Evolutionary conservation across 2,113 vertebrate genomes (phyloP).

Genomic region (Bucco capensis): DNA sequence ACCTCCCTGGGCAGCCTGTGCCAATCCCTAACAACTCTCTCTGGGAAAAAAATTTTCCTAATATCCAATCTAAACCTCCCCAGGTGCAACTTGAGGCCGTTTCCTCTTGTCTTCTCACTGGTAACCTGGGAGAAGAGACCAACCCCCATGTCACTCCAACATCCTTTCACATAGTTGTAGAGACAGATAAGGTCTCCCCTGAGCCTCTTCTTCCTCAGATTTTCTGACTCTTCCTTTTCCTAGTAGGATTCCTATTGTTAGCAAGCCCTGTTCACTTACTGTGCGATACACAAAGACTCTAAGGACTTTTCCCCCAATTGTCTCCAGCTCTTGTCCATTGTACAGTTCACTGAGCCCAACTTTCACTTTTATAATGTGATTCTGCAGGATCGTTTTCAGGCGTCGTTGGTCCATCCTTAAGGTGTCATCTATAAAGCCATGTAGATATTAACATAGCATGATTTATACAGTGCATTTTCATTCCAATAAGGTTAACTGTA

Average conservation of each 20-base stretch:
- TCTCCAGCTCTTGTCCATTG: conserved; percentile 92
- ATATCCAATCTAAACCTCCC: no score
- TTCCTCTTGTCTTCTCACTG: no score
- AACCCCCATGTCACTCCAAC: no score
- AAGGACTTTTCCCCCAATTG: conserved; percentile 86
- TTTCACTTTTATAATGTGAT: conserved; percentile 91
- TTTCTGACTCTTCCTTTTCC: not conserved
- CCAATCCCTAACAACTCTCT: no score
- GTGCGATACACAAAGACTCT: conserved; percentile 95
- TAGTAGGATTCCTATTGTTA: not conserved
- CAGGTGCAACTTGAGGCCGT: no score
- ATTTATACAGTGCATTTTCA: not conserved
- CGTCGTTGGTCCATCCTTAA: conserved; percentile 86
- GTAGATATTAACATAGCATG: not conserved
- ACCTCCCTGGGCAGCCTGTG: no score
- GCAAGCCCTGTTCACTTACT: conserved; percentile 72
- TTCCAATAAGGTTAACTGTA: not conserved
- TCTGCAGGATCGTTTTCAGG: conserved; percentile 87
- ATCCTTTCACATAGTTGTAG: no score
- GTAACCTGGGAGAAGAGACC: no score
- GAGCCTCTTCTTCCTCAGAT: no score
- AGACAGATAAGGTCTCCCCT: no score
- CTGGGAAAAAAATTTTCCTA: no score
- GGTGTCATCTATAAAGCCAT: conserved; percentile 81
- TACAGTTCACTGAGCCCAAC: conserved; percentile 86